A percentile compares a stretch with the other conserved stretches of the same genome.
These are phyloP conservation scores for Acanthornis magna DNA, from an alignment of 2,797 vertebrate genomes.

Conservation along the genomic window DNA sequence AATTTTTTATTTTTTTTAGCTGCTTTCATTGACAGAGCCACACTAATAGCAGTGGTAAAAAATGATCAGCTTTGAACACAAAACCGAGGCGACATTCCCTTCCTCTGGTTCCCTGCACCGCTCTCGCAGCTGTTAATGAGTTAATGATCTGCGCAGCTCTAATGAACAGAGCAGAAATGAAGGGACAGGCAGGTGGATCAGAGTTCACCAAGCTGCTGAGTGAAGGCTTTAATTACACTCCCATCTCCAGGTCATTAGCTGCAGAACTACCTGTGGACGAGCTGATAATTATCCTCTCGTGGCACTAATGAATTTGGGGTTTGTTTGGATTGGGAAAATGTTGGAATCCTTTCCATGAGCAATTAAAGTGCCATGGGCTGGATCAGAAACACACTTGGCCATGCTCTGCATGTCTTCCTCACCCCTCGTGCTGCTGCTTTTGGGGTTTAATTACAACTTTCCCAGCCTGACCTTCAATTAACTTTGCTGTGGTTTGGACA, in stretches of 20 bases:
- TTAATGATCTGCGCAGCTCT: conserved; percentile 40
- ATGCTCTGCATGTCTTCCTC: not conserved
- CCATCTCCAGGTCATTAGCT: conserved; percentile 56
- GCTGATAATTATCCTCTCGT: not conserved
- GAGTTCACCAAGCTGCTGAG: not conserved
- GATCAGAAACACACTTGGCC: not conserved
- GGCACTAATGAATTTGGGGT: conserved; percentile 49
- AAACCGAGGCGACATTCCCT: not conserved
- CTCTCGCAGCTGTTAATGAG: conserved; percentile 48
- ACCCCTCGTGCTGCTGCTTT: not conserved
- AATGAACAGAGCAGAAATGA: conserved; percentile 59
- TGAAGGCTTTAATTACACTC: conserved; percentile 59
- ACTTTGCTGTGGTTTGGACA: not conserved
- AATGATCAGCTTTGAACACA: not conserved
- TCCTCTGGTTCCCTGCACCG: not conserved
- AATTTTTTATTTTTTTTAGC: not conserved
- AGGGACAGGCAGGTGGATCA: not conserved
- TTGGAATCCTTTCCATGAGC: not conserved
- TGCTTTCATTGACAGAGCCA: not conserved
- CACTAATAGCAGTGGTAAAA: not conserved
- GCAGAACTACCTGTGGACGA: conserved; percentile 31
- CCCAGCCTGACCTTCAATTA: not conserved
- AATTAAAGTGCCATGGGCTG: not conserved
- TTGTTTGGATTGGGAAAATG: not conserved
- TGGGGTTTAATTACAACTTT: not conserved